These are phyloP conservation scores for Diglossa brunneiventris DNA, from an alignment of 2,113 vertebrate species.

Conservation along the genomic window DNA sequence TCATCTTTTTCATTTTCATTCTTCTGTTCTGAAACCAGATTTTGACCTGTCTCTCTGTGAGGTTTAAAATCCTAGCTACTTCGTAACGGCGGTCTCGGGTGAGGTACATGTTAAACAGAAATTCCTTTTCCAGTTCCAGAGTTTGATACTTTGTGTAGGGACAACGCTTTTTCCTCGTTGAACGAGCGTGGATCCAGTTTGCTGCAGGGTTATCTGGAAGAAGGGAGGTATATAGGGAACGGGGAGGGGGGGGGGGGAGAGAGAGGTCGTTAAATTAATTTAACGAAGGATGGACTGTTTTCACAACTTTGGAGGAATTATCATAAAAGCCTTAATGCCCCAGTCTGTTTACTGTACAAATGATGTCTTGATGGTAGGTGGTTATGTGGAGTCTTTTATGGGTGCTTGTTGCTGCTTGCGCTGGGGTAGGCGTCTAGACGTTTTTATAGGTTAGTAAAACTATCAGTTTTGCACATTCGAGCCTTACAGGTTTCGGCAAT, in stretches of 20 bases:
- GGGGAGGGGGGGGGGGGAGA: conserved; percentile 29
- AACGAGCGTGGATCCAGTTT: conserved; percentile 98
- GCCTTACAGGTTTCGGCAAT: conserved; percentile 91
- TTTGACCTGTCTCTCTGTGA: conserved; percentile 98
- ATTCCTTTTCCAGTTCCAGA: conserved; percentile 97
- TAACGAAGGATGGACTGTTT: conserved; percentile 77
- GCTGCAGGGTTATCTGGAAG: conserved; percentile 92
- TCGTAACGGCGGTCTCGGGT: conserved; percentile 95
- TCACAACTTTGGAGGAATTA: conserved; percentile 78
- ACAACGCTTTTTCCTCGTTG: conserved; percentile 96
- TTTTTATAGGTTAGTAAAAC: conserved; percentile 99
- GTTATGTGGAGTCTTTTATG: conserved; percentile 83
- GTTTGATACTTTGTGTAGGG: conserved; percentile 99
- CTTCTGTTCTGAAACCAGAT: conserved; percentile 99
- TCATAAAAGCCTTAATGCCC: conserved; percentile 78
- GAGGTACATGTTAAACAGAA: conserved; percentile 99
- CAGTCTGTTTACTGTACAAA: conserved; percentile 77
- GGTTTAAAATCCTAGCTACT: conserved; percentile 94
- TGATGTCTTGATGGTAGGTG: conserved; percentile 78
- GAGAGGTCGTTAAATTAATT: conserved; percentile 76
- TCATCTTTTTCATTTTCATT: conserved; percentile 99
- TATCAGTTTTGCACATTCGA: conserved; percentile 96
- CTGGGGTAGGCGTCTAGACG: conserved; percentile 89
- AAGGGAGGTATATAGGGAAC: conserved; percentile 51
- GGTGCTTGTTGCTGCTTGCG: conserved; percentile 82